Conservation (phyloP, 1,140 invertebrate genomes). For the Drosophila parabipectinata region DNA sequence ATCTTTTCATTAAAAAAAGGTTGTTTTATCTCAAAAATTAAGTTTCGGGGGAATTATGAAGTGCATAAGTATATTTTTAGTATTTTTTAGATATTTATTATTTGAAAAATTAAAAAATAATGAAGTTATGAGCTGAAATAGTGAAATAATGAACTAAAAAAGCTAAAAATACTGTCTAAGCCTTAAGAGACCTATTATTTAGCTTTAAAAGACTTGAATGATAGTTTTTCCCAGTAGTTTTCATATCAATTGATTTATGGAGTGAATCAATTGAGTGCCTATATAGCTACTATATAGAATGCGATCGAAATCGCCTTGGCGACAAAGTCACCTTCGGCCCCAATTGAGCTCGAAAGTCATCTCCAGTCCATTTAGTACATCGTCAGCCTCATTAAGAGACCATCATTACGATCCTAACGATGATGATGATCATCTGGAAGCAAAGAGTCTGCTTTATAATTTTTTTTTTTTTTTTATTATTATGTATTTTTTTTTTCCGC, state of each 20-base stretch:
- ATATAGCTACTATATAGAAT: slow-evolving; percentile 20
- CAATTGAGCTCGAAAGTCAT: slow-evolving; percentile 49
- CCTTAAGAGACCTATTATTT: no score
- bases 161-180: no score
- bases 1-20: no score
- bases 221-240: slow-evolving; percentile 1
- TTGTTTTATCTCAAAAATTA: no score
- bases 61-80: no score
- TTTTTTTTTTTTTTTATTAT: no score
- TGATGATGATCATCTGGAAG: neutral
- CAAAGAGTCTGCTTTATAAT: neutral
- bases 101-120: no score
- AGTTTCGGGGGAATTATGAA: no score
- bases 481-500: neutral
- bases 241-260: slow-evolving; percentile 70
- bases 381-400: slow-evolving; percentile 2
- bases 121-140: no score
- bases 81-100: no score
- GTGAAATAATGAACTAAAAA: no score
- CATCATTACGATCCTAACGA: neutral
- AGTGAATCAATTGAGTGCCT: slow-evolving; percentile 54
- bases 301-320: slow-evolving; percentile 61
- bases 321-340: slow-evolving; percentile 71
- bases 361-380: slow-evolving; percentile 12
- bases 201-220: no score